Base-by-base conservation (phyloP, 2,113 vertebrate genomes). In the Eulacestoma nigropectus region DNA sequence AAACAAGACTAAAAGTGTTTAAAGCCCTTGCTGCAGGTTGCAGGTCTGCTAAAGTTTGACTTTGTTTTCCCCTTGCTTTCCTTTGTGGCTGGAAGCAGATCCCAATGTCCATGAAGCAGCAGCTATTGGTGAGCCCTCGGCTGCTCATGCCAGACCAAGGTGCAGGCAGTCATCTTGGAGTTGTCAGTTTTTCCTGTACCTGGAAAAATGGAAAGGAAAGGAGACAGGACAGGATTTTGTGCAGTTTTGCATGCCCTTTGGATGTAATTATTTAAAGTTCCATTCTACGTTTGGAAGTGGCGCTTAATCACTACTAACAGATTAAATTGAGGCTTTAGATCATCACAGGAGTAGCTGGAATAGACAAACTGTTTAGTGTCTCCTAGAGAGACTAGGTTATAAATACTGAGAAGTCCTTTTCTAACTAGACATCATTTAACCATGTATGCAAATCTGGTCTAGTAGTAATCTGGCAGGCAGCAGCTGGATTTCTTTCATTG, bases 101-200 rank as follows among this genome's bases (percentile, higher is more conserved):
- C 49, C 30, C 25, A 30, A 0, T 64, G 35, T 44, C 47, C 2
- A 0, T 23, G n/a, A 59, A n/a, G 39, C 27, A 53, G 46, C 50
- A 41, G n/a, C 53, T 30, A 4, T 12, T 23, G 5, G 35, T 39
- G 46, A 78, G 30, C 26, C 13, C 35, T 32, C 0, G 0, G 12
- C 35, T 50, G 29, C 41, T 44, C 7, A 3, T 55, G 32, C 53
- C 16, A 26, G 35, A 46, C 50, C 20, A 21, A 62, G 26, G 20
- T 68, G 23, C 52, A 52, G 22, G 13, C 50, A 27, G 8, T 33
- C 29, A 15, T 55, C 73, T 52, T 59, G 33, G n/a, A 56, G 47
- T 65, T 65, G 16, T 50, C 49, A 26, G 19, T n/a, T 64, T 75
- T 76, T 70, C 27, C 44, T 19, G 13, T 52, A 42, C 35, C 44